Conservation (phyloP, 2,113 vertebrate genomes). For the Argyrosomus japonicus region DNA sequence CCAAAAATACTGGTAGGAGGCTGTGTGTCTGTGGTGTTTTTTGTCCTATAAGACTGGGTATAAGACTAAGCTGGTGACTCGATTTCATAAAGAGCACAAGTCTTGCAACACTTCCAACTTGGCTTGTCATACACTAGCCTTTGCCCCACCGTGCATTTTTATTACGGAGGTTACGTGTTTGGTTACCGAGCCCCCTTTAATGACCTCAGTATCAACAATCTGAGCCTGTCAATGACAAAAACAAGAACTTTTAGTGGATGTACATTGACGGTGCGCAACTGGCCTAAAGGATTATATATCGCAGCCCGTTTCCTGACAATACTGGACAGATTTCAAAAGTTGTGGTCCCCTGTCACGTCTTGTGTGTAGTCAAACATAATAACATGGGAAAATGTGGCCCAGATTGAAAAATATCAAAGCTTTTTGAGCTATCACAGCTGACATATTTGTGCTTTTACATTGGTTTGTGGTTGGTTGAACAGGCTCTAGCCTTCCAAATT, state of each 20-base stretch:
- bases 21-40: constrained; percentile 5
- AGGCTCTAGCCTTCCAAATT: not conserved
- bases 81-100: constrained; percentile 18
- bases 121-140: too few relatives aligned
- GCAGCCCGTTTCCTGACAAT: too few relatives aligned
- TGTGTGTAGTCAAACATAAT: too few relatives aligned
- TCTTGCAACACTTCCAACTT: not conserved
- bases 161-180: not conserved
- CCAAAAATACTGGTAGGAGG: constrained; percentile 26
- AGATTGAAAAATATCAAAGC: too few relatives aligned
- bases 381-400: too few relatives aligned
- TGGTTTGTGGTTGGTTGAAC: not conserved
- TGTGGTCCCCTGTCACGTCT: too few relatives aligned
- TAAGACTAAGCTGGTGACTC: not conserved
- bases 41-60: not conserved
- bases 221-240: too few relatives aligned
- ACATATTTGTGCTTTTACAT: not conserved
- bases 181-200: too few relatives aligned
- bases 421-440: not conserved
- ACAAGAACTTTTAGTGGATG: too few relatives aligned
- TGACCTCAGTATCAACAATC: not conserved
- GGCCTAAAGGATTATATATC: too few relatives aligned
- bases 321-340: too few relatives aligned
- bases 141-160: not conserved
- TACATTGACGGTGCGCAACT: too few relatives aligned